Evolutionary conservation across 2,888 invertebrate species (phyloP).

Genomic region (Chouioia cunea): DNA sequence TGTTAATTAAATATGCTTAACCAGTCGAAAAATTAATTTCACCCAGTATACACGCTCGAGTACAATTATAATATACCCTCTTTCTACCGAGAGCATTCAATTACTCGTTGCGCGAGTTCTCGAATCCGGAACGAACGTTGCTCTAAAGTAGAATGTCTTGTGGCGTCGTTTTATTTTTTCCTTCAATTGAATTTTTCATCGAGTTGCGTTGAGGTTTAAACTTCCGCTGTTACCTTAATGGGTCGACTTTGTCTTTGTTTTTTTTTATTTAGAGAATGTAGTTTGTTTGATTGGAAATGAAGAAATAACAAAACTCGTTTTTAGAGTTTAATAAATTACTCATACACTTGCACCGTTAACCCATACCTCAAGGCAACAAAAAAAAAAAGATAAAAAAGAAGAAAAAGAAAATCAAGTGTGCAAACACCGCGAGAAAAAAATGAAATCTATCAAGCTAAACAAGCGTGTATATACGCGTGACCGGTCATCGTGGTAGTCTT

Average conservation of each 20-base stretch:
- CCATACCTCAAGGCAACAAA: too few species aligned
- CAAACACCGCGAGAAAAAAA: not conserved
- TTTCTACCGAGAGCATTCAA: conserved; percentile 52
- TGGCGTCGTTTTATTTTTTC: conserved; percentile 21
- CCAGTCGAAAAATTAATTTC: too few species aligned
- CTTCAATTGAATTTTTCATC: not conserved
- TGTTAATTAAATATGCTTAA: too few species aligned
- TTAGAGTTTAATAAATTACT: too few species aligned
- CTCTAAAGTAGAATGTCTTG: conserved; percentile 51
- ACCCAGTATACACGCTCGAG: not conserved
- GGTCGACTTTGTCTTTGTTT: too few species aligned
- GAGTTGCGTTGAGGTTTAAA: not conserved
- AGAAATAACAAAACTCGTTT: too few species aligned
- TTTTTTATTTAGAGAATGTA: too few species aligned
- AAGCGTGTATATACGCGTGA: conserved; percentile 25
- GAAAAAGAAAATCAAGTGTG: too few species aligned
- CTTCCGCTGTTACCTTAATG: too few species aligned
- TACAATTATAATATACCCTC: conserved; percentile 2
- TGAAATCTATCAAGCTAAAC: conserved; percentile 15
- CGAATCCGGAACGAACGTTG: conserved; percentile 65
- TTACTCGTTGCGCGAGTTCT: conserved; percentile 52
- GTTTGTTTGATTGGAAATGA: too few species aligned
- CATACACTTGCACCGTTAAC: too few species aligned
- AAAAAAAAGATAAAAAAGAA: too few species aligned
- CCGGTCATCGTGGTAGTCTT: conserved; percentile 31